Evolutionary conservation across 2,113 vertebrate genomes (phyloP).

Genomic region (Malaclemys terrapin): DNA sequence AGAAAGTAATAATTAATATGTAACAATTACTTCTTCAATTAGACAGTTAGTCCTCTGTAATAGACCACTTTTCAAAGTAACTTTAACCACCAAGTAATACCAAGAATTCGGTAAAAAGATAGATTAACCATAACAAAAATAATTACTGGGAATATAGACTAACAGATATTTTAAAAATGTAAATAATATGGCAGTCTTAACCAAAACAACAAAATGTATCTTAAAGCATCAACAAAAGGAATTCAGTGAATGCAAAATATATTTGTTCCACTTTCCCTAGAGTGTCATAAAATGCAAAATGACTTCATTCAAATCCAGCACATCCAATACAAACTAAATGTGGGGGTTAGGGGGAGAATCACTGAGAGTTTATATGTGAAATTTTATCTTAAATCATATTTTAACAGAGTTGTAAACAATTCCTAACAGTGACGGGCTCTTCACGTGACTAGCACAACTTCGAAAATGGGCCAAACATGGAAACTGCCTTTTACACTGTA

Average conservation of each 20-base stretch:
- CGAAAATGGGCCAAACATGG: not conserved
- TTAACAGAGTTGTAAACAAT: slow-evolving; percentile 20
- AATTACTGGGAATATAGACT: slow-evolving; percentile 2
- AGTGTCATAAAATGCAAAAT: slow-evolving; percentile 9
- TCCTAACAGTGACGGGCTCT: not conserved
- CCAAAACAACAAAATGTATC: not conserved
- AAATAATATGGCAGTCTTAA: slow-evolving; percentile 5
- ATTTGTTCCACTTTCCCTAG: not conserved
- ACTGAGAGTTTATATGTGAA: slow-evolving; percentile 1
- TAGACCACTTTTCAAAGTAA: slow-evolving; percentile 26
- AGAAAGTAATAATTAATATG: not conserved
- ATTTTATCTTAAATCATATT: slow-evolving; percentile 10
- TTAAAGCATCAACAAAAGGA: slow-evolving; percentile 17
- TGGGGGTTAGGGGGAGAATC: slow-evolving; percentile 4
- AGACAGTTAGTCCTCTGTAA: not conserved
- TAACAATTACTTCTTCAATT: slow-evolving; percentile 21
- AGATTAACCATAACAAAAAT: slow-evolving; percentile 21
- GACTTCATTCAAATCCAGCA: slow-evolving; percentile 43
- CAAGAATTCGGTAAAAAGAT: slow-evolving; percentile 38
- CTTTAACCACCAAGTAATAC: slow-evolving; percentile 13
- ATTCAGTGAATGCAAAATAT: not conserved
- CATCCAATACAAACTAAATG: slow-evolving; percentile 39
- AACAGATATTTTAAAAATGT: slow-evolving; percentile 11
- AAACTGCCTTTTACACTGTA: not conserved
- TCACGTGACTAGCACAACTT: not conserved